Conservation (phyloP, 2,888 invertebrate species). For the Caenorhabditis doughertyi region DNA sequence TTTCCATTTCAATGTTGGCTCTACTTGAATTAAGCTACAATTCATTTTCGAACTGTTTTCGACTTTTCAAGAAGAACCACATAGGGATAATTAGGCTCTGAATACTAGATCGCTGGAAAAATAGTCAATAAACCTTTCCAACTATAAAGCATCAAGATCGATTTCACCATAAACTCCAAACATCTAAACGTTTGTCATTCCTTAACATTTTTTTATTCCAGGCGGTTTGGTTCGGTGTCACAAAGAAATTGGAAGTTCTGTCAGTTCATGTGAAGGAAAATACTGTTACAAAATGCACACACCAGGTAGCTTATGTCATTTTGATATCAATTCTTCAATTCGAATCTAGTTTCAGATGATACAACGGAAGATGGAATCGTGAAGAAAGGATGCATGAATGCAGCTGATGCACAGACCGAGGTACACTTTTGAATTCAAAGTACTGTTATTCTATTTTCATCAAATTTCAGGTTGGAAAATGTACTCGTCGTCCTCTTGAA, state of each 20-base stretch:
- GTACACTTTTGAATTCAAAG: neutral
- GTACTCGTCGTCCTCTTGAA: slow-evolving; percentile 40
- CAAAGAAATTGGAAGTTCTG: slow-evolving; percentile 33
- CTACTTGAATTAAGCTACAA: too few relatives aligned
- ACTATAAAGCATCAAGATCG: too few relatives aligned
- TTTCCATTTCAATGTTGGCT: too few relatives aligned
- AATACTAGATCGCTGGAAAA: too few relatives aligned
- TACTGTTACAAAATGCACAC: slow-evolving; percentile 58
- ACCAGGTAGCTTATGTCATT: slow-evolving; percentile 15
- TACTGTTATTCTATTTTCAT: neutral
- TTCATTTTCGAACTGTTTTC: too few relatives aligned
- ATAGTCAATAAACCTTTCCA: neutral
- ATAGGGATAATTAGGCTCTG: too few relatives aligned
- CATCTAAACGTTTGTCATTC: too few relatives aligned
- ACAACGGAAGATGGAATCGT: slow-evolving; percentile 30
- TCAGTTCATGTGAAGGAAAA: slow-evolving; percentile 39
- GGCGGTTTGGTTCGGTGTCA: slow-evolving; percentile 34
- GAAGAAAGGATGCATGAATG: slow-evolving; percentile 62
- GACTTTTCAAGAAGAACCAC: too few relatives aligned
- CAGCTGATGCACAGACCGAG: slow-evolving; percentile 50
- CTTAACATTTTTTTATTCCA: slow-evolving; percentile 19
- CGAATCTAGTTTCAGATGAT: slow-evolving; percentile 39
- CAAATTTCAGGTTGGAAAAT: slow-evolving; percentile 58
- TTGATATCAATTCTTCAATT: neutral
- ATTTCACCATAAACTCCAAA: too few relatives aligned